A percentile compares a stretch with the other conserved stretches of the same genome.
These are phyloP conservation scores for Agrochola litura DNA, from an alignment of 2,888 invertebrate genomes.

Conservation along the genomic window DNA sequence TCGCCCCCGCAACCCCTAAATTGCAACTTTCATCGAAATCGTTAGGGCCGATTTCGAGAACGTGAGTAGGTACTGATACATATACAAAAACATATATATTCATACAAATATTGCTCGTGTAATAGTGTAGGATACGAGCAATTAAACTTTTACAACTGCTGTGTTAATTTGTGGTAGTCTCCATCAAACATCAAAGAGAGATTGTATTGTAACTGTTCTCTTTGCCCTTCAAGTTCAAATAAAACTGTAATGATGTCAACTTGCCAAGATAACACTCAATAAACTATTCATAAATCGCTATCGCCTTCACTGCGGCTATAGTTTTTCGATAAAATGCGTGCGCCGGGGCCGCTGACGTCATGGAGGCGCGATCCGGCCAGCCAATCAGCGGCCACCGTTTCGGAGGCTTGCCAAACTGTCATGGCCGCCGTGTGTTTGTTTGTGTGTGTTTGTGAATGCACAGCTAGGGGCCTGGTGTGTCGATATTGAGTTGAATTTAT, in stretches of 20 bases:
- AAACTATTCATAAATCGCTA: conserved; percentile 68
- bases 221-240: conserved; percentile 21
- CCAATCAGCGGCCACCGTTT: conserved; percentile 78
- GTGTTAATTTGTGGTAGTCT: not conserved
- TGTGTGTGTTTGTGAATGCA: conserved; percentile 68
- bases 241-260: conserved; percentile 15
- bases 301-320: conserved; percentile 68
- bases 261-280: conserved; percentile 25
- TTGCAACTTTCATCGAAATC: too few relatives aligned
- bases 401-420: conserved; percentile 83
- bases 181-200: not conserved
- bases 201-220: not conserved
- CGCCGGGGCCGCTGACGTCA: conserved; percentile 82
- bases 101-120: too few relatives aligned
- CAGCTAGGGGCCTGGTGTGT: conserved; percentile 41
- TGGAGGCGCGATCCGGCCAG: conserved; percentile 78
- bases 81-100: too few relatives aligned
- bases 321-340: conserved; percentile 76
- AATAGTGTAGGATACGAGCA: not conserved
- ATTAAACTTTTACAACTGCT: not conserved
- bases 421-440: conserved; percentile 75
- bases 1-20: too few relatives aligned
- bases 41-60: too few relatives aligned
- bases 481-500: conserved; percentile 49
- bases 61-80: too few relatives aligned